phyloP scores from a whole-genome alignment of 2,113 vertebrate species.

The Promerops cafer region DNA sequence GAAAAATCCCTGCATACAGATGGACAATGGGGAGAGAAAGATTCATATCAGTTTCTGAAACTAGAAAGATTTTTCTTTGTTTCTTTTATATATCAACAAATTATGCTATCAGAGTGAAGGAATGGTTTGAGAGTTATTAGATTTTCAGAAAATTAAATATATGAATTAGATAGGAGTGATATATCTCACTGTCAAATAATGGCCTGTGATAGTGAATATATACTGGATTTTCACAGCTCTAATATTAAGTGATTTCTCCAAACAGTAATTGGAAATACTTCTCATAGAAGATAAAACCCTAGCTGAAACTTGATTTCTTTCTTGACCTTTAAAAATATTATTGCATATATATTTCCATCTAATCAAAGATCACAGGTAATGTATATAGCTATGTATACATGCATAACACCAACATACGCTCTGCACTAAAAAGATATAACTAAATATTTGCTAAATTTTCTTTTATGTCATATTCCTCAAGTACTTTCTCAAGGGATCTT shows the following conservation, averaged over 20 bases:
- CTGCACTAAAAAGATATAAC: background rate
- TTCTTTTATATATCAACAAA: background rate
- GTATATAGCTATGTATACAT: background rate
- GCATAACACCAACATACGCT: background rate
- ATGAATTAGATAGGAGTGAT: conserved; percentile 1
- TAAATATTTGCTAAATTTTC: background rate
- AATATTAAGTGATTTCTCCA: conserved; percentile 37
- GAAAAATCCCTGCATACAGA: background rate
- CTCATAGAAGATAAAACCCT: conserved; percentile 31
- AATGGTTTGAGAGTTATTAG: background rate
- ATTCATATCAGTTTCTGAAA: background rate
- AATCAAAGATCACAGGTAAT: background rate
- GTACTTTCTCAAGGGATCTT: background rate
- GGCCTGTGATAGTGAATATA: background rate
- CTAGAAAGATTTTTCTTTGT: background rate
- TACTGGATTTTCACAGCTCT: conserved; percentile 4
- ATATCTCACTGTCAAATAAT: background rate
- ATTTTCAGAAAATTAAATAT: background rate
- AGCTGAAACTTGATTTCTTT: background rate
- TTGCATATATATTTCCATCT: background rate
- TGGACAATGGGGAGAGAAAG: background rate
- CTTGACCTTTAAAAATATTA: background rate
- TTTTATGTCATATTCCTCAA: conserved; percentile 14
- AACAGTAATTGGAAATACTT: conserved; percentile 7
- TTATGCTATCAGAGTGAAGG: background rate